These are phyloP conservation scores for Liolophura sinensis DNA, from an alignment of 1,140 invertebrate genomes.

Conservation along the genomic window DNA sequence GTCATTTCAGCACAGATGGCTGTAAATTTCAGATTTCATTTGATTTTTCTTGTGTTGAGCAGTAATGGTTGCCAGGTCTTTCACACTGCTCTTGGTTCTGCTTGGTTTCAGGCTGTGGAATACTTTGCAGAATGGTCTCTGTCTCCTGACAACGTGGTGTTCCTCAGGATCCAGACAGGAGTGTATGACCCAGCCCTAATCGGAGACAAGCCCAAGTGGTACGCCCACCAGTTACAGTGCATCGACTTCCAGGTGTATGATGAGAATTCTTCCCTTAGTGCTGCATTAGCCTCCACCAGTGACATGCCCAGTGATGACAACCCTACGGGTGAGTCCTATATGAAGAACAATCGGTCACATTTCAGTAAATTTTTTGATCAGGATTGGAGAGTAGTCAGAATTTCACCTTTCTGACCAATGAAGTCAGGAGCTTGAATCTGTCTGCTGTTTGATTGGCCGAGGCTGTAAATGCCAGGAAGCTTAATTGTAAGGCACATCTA, in stretches of 20 bases:
- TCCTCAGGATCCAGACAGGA: conserved; percentile 92
- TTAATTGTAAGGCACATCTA: no score
- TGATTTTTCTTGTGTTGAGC: no score
- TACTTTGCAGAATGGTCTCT: conserved; percentile 98
- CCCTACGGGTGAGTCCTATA: conserved; percentile 67
- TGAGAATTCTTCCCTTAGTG: conserved; percentile 63
- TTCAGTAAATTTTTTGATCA: not conserved
- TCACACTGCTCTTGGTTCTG: conserved; percentile 5
- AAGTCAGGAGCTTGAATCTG: no score
- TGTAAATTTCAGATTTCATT: no score
- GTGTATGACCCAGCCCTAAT: conserved; percentile 93
- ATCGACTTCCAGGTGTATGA: conserved; percentile 93
- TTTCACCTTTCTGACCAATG: no score
- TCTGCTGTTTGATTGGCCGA: no score
- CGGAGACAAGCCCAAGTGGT: conserved; percentile 97
- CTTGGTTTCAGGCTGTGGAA: conserved; percentile 81
- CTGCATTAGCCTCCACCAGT: conserved; percentile 44
- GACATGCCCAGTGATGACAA: conserved; percentile 68
- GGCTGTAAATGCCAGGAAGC: no score
- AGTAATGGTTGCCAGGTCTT: not conserved
- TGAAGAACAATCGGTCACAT: not conserved
- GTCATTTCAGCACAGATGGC: no score
- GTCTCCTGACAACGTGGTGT: conserved; percentile 95
- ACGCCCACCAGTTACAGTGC: conserved; percentile 80
- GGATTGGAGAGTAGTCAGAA: no score